Percentiles rank a stretch among this genome's conserved stretches.
phyloP scores from a whole-genome alignment of 1,140 invertebrate genomes.

The Lasaia peninsularis region DNA sequence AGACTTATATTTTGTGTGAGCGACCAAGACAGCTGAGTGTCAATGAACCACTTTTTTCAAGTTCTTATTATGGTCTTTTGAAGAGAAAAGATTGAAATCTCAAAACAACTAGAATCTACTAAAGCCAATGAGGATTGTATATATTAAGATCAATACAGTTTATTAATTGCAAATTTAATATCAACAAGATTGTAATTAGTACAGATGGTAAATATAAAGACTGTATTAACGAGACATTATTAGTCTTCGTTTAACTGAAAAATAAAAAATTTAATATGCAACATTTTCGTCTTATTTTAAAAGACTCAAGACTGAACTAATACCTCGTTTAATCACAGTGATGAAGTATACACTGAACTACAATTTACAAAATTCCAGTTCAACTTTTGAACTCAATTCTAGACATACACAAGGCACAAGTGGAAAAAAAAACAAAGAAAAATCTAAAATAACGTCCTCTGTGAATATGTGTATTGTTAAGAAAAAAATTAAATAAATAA shows the following conservation, averaged over 20 bases:
- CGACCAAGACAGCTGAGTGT: too few species aligned
- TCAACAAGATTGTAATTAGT: not conserved
- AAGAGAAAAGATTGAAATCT: not conserved
- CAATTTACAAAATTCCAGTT: not conserved
- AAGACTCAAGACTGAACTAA: too few species aligned
- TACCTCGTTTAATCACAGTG: too few species aligned
- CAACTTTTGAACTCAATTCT: not conserved
- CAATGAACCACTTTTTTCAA: too few species aligned
- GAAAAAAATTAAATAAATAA: slow-evolving; percentile 2
- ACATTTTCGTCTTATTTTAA: too few species aligned
- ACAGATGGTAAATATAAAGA: not conserved
- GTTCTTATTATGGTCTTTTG: too few species aligned
- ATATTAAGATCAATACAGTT: not conserved
- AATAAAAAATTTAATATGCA: too few species aligned
- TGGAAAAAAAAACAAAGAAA: not conserved
- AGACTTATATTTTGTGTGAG: too few species aligned
- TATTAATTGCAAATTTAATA: slow-evolving; percentile 1
- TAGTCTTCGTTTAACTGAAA: not conserved
- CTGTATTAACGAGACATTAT: not conserved
- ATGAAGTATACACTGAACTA: not conserved
- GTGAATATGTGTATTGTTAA: not conserved
- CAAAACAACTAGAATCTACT: not conserved
- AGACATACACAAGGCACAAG: not conserved
- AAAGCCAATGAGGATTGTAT: not conserved
- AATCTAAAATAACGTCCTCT: slow-evolving; percentile 2